phyloP scores from a whole-genome alignment of 2,888 invertebrate genomes.

The Caenorhabditis sp. region DNA sequence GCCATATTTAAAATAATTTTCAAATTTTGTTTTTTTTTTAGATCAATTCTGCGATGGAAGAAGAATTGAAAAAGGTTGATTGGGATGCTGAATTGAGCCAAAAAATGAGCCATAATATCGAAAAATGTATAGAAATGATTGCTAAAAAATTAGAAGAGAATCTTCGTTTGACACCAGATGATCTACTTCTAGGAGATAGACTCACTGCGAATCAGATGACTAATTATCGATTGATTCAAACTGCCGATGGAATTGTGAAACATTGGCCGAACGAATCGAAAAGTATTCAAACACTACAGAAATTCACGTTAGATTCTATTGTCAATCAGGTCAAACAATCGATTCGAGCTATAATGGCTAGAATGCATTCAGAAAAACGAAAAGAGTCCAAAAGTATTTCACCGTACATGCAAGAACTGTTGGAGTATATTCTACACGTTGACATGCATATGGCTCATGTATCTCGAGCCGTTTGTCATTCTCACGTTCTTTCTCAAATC shows the following conservation, averaged over 20 bases:
- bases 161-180: conserved; percentile 41
- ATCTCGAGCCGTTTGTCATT: conserved; percentile 43
- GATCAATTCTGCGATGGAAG: conserved; percentile 60
- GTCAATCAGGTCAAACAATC: conserved; percentile 29
- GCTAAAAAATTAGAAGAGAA: conserved; percentile 50
- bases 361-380: conserved; percentile 52
- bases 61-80: conserved; percentile 61
- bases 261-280: conserved; percentile 46
- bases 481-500: conserved; percentile 75
- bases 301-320: conserved; percentile 32
- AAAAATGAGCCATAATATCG: conserved; percentile 51
- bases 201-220: conserved; percentile 44
- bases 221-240: conserved; percentile 53
- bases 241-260: conserved; percentile 44
- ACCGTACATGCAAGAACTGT: conserved; percentile 54
- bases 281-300: conserved; percentile 36
- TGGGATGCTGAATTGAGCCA: conserved; percentile 61
- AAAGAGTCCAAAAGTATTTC: conserved; percentile 42
- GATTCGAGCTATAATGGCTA: conserved; percentile 42
- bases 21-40: too few relatives aligned
- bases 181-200: conserved; percentile 48
- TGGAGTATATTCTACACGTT: conserved; percentile 47
- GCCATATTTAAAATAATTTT: too few relatives aligned
- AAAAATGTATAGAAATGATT: conserved; percentile 55
- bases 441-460: conserved; percentile 52